phyloP scores from a whole-genome alignment of 2,888 invertebrate species.

The Lepidonotus clava region DNA sequence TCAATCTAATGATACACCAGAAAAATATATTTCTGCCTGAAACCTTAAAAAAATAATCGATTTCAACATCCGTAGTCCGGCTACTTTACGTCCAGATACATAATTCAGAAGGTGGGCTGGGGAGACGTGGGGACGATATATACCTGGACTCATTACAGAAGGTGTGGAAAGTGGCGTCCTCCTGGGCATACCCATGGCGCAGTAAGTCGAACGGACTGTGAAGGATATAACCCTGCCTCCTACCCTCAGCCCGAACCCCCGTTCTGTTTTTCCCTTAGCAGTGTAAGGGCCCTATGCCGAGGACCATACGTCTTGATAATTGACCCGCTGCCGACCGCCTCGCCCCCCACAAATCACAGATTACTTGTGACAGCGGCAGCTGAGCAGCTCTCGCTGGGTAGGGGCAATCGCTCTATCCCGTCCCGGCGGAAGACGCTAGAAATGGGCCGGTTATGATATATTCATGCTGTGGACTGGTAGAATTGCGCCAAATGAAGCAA shows the following conservation, averaged over 20 bases:
- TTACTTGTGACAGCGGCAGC: background rate
- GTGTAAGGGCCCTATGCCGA: background rate
- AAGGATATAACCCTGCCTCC: background rate
- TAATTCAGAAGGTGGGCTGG: no score
- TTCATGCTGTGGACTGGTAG: background rate
- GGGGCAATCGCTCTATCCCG: background rate
- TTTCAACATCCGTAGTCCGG: no score
- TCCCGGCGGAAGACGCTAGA: background rate
- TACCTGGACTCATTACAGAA: no score
- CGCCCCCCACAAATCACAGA: conserved; percentile 2
- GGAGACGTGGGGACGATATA: no score
- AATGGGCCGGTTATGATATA: background rate
- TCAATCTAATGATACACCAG: no score
- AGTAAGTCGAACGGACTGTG: no score
- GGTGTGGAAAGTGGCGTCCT: no score
- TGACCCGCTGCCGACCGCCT: background rate
- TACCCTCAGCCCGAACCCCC: background rate
- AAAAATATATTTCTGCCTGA: no score
- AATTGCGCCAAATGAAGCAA: background rate
- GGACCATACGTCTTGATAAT: conserved; percentile 4
- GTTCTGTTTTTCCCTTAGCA: background rate
- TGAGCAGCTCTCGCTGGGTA: background rate
- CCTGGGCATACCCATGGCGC: no score
- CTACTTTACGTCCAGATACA: no score
- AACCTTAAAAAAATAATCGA: no score